These are phyloP conservation scores for Aphelinus certus DNA, from an alignment of 1,140 invertebrate genomes.

Conservation along the genomic window DNA sequence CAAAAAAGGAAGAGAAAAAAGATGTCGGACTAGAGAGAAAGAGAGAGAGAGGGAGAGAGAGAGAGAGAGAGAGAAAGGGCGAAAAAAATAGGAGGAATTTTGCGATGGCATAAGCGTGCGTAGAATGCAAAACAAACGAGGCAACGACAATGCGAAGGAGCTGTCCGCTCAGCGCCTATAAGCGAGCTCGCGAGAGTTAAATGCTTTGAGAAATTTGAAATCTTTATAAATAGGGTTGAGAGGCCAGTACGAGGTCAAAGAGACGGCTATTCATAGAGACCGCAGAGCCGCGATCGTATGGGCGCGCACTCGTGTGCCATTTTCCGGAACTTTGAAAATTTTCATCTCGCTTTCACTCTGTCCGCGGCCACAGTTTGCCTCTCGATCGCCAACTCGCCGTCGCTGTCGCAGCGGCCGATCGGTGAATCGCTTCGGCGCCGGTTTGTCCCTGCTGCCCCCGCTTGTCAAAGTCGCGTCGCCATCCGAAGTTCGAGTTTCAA, in stretches of 20 bases:
- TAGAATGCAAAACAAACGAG: too few relatives aligned
- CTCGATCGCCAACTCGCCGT: constrained; percentile 31
- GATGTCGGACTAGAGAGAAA: neutral
- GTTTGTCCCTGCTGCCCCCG: constrained; percentile 6
- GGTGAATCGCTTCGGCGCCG: neutral
- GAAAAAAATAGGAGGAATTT: too few relatives aligned
- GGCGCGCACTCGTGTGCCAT: constrained; percentile 42
- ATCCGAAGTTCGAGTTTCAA: constrained; percentile 34
- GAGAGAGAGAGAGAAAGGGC: neutral
- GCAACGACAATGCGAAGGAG: too few relatives aligned
- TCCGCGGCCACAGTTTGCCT: constrained; percentile 47
- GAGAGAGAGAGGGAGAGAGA: too few relatives aligned
- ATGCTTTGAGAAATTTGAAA: constrained; percentile 30
- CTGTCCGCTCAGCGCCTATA: too few relatives aligned
- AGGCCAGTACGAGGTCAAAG: constrained; percentile 50
- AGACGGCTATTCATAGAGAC: constrained; percentile 56
- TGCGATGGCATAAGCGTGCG: too few relatives aligned
- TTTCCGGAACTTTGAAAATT: constrained; percentile 56
- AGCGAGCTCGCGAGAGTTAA: constrained; percentile 8
- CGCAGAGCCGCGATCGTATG: constrained; percentile 1
- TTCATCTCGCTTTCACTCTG: constrained; percentile 41
- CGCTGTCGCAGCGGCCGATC: too few relatives aligned
- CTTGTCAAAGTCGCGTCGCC: constrained; percentile 34
- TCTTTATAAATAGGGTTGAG: constrained; percentile 50
- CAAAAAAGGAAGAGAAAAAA: neutral